phyloP scores from a whole-genome alignment of 1,140 invertebrate genomes.

The Zaprionus capensis region DNA sequence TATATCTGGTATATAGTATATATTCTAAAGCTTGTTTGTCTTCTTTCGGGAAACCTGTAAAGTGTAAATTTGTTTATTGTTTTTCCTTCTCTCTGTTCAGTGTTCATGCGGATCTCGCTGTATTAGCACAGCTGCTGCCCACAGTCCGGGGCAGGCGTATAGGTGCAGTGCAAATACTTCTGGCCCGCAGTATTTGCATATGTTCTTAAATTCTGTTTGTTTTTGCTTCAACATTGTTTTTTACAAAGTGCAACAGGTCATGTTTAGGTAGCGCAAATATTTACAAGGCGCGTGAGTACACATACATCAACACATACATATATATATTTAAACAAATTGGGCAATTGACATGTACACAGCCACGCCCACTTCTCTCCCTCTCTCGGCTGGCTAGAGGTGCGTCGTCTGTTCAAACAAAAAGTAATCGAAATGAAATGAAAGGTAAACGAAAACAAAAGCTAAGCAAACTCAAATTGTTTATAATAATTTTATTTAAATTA shows the following conservation, averaged over 20 bases:
- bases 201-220: constrained; percentile 29
- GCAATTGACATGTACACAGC: constrained; percentile 70
- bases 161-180: constrained; percentile 47
- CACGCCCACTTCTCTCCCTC: constrained; percentile 36
- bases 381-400: not conserved
- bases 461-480: constrained; percentile 49
- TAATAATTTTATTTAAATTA: constrained; percentile 80
- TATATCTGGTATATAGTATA: constrained; percentile 36
- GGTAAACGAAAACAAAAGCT: constrained; percentile 18
- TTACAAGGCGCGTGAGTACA: constrained; percentile 52
- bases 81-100: constrained; percentile 44
- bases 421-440: constrained; percentile 28
- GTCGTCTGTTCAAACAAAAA: constrained; percentile 28
- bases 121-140: constrained; percentile 66
- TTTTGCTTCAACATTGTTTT: constrained; percentile 24
- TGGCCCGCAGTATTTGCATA: constrained; percentile 24
- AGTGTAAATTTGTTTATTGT: constrained; percentile 70
- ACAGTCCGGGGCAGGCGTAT: constrained; percentile 27
- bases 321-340: constrained; percentile 41
- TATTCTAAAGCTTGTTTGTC: constrained; percentile 67
- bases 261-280: constrained; percentile 67
- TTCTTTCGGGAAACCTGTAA: constrained; percentile 70
- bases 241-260: constrained; percentile 78
- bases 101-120: constrained; percentile 18
- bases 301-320: constrained; percentile 4